Base-by-base conservation (phyloP, 2,113 vertebrate genomes). In the Cyprichromis sp. region DNA sequence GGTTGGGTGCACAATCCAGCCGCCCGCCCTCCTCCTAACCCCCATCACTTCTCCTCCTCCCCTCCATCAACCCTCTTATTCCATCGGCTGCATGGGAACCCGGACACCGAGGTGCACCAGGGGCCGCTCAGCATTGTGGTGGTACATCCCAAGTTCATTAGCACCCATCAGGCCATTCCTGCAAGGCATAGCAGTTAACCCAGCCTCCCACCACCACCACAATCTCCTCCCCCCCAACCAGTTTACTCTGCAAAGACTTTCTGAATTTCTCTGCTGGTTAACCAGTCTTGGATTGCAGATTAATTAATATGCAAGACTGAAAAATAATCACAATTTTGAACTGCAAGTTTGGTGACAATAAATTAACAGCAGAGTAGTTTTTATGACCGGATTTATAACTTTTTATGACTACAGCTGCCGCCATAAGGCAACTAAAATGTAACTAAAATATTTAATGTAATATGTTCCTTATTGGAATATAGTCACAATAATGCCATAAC, bases 71-170 rank as follows among this genome's bases (percentile, higher is more conserved):
- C 88, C 90, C 57, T 76, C 86, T 81, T 92, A 71, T 85, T 83
- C 91, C 81, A 13, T 24, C 14, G 90, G 92, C 93, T 93, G 95
- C 97, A 95, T 97, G 97, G 95, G 97, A 98, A 97, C 96, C 95
- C 94, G 59, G 93, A 91, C 94, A 95, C 95, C 83, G 91, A 94
- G 93, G 92, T 91, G 96, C 95, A 96, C 96, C 95, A 90, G 94
- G 95, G 95, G 94, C 95, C 94, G 87, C 93, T 94, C 96, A 26
- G 94, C 94, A 96, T 96, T 96, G 95, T 95, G 95, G 95, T 96
- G 96, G 93, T 96, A 96, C 95, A 96, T 95, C 96, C 96, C 96
- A 97, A 96, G 97, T 97, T 97, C 97, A 97, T 97, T 97, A 97
- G 96, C 96, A 97, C 88, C 81, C 91, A 66, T 86, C 91, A 71